Conservation (phyloP, 1,140 invertebrate genomes). For the Drosophila kanapiae region DNA sequence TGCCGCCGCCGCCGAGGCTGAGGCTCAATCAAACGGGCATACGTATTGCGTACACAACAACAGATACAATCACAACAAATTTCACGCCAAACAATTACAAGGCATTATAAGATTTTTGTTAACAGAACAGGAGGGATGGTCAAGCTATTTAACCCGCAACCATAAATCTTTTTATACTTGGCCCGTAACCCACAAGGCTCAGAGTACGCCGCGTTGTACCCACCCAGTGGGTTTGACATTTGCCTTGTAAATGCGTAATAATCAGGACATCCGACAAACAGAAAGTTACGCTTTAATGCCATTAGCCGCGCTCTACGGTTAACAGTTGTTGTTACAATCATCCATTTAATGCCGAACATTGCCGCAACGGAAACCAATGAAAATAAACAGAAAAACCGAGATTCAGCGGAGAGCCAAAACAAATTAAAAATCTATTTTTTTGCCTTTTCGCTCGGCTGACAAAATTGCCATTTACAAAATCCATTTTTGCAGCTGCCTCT, state of each 20-base stretch:
- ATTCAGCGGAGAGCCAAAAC: conserved; percentile 14
- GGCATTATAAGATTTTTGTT: conserved; percentile 62
- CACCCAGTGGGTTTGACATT: conserved; percentile 74
- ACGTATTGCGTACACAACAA: conserved; percentile 49
- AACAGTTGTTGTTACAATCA: conserved; percentile 76
- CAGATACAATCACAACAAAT: conserved; percentile 79
- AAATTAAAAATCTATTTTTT: conserved; percentile 32
- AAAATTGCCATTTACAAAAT: conserved; percentile 29
- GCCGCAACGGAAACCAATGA: conserved; percentile 58
- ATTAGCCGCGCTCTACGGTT: conserved; percentile 73
- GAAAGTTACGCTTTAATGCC: conserved; percentile 69
- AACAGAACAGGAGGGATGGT: conserved; percentile 46
- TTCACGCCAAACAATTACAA: conserved; percentile 77
- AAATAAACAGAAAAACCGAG: conserved; percentile 59
- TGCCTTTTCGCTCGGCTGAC: conserved; percentile 10
- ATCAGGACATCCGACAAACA: conserved; percentile 75
- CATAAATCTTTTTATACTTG: conserved; percentile 78
- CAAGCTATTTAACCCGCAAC: conserved; percentile 53
- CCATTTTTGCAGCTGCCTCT: conserved; percentile 20
- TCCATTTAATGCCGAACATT: conserved; percentile 57
- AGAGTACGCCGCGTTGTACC: neutral
- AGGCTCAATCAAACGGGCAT: conserved; percentile 62
- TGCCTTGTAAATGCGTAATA: conserved; percentile 75
- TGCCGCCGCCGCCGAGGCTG: conserved; percentile 58
- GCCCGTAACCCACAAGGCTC: conserved; percentile 31